These are phyloP conservation scores for Amphipyra tragopoginis DNA, from an alignment of 2,888 invertebrate species.

Conservation along the genomic window DNA sequence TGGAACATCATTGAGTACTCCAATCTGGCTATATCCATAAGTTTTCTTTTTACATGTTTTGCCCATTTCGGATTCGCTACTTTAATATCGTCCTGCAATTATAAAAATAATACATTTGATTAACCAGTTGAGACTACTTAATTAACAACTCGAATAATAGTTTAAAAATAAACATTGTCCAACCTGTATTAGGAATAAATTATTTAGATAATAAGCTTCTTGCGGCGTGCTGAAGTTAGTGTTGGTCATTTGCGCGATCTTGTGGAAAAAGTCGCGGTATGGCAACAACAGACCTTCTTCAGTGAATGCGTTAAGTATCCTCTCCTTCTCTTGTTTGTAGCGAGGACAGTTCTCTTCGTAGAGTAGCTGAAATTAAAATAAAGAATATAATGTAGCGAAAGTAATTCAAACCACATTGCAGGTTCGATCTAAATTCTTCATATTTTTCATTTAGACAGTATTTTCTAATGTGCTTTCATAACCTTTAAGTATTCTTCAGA, in stretches of 20 bases:
- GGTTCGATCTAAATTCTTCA: no score
- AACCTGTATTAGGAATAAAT: slow-evolving; percentile 87
- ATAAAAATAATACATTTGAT: neutral
- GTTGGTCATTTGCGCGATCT: slow-evolving; percentile 84
- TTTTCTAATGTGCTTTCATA: no score
- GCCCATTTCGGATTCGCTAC: slow-evolving; percentile 90
- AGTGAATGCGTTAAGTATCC: slow-evolving; percentile 79
- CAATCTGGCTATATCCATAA: slow-evolving; percentile 85
- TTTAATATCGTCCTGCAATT: slow-evolving; percentile 84
- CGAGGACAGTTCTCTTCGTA: slow-evolving; percentile 86
- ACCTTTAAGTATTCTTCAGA: no score
- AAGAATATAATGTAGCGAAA: neutral
- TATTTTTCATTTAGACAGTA: no score
- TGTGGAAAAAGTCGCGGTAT: slow-evolving; percentile 83
- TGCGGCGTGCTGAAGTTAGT: slow-evolving; percentile 86
- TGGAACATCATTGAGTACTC: slow-evolving; percentile 90
- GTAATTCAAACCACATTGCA: neutral
- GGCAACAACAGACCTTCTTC: slow-evolving; percentile 82
- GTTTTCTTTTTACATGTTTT: slow-evolving; percentile 85
- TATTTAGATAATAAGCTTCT: slow-evolving; percentile 83
- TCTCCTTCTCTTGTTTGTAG: slow-evolving; percentile 83
- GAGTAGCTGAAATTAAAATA: slow-evolving; percentile 73
- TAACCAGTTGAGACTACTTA: neutral
- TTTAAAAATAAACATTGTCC: slow-evolving; percentile 19
- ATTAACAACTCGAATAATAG: no score